Evolutionary conservation across 92 coral and sea anemone species (phyloP).

Genomic region (Palythoa caribaeorum): DNA sequence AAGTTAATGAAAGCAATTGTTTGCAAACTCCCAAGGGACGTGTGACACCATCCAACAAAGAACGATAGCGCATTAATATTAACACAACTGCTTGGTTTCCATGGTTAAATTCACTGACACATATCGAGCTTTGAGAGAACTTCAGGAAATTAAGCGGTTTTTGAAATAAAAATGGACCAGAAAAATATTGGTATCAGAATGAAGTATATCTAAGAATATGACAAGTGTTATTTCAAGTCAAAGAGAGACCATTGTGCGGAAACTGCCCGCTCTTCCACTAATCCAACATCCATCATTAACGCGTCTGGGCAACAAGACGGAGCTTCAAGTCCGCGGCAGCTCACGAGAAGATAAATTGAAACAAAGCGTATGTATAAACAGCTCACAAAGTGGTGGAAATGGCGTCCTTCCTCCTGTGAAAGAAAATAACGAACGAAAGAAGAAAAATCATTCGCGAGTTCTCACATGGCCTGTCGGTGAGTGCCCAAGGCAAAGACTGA

Average conservation of each 20-base stretch:
- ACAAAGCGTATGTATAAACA: background rate
- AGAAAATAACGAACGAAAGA: conserved; percentile 1
- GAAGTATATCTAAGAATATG: conserved; percentile 20
- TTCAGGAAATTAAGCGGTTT: background rate
- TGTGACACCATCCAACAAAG: background rate
- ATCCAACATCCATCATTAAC: conserved; percentile 79
- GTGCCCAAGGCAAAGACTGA: background rate
- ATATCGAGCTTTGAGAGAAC: conserved; percentile 23
- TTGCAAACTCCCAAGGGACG: background rate
- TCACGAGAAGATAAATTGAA: conserved; percentile 50
- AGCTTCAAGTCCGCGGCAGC: conserved; percentile 73
- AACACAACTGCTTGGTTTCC: conserved; percentile 10
- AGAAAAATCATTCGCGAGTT: conserved; percentile 33
- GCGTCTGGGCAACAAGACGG: conserved; percentile 64
- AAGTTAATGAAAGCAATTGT: background rate
- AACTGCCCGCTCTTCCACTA: conserved; percentile 69
- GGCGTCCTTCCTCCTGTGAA: conserved; percentile 33
- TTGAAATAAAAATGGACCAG: background rate
- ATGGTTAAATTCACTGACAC: conserved; percentile 32
- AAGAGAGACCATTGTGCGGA: conserved; percentile 17
- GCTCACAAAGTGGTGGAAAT: background rate
- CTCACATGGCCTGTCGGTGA: conserved; percentile 42
- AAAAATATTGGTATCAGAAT: background rate
- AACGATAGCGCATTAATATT: background rate
- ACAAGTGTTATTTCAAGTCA: conserved; percentile 13